Conservation (phyloP, 2,888 invertebrate genomes). For the Ypsolopha sequella region DNA sequence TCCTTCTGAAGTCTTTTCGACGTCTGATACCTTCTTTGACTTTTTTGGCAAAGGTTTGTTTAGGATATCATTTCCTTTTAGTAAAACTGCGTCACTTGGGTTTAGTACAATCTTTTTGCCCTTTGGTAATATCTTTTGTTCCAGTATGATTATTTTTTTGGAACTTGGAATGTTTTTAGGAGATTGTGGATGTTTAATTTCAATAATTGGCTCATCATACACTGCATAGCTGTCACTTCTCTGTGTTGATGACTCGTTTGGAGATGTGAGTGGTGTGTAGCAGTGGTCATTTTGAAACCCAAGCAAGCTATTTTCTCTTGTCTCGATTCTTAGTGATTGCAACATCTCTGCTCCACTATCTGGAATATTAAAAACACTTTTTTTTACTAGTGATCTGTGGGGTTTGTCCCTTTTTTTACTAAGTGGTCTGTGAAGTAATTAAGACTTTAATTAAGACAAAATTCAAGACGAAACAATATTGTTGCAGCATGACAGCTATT, state of each 20-base stretch:
- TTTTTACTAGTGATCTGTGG: too few relatives aligned
- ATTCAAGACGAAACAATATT: too few relatives aligned
- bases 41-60: slow-evolving; percentile 47
- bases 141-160: slow-evolving; percentile 62
- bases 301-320: slow-evolving; percentile 66
- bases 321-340: slow-evolving; percentile 59
- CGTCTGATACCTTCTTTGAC: slow-evolving; percentile 32
- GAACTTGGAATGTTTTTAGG: slow-evolving; percentile 52
- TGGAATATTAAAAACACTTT: slow-evolving; percentile 10
- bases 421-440: too few relatives aligned
- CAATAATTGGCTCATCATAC: slow-evolving; percentile 56
- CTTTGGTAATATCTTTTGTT: slow-evolving; percentile 62
- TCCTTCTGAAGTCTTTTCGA: slow-evolving; percentile 32
- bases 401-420: too few relatives aligned
- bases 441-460: too few relatives aligned
- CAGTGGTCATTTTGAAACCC: slow-evolving; percentile 85
- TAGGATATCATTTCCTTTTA: slow-evolving; percentile 53
- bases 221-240: slow-evolving; percentile 34
- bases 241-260: slow-evolving; percentile 61
- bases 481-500: too few relatives aligned
- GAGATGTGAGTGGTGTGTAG: slow-evolving; percentile 79
- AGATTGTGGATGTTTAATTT: slow-evolving; percentile 53
- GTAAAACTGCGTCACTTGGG: slow-evolving; percentile 36
- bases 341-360: slow-evolving; percentile 67
- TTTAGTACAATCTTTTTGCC: slow-evolving; percentile 56